Evolutionary conservation across 1,140 invertebrate species (phyloP), one percentile per base, ranked within the genome.

Genomic region (Saccostrea echinata): DNA sequence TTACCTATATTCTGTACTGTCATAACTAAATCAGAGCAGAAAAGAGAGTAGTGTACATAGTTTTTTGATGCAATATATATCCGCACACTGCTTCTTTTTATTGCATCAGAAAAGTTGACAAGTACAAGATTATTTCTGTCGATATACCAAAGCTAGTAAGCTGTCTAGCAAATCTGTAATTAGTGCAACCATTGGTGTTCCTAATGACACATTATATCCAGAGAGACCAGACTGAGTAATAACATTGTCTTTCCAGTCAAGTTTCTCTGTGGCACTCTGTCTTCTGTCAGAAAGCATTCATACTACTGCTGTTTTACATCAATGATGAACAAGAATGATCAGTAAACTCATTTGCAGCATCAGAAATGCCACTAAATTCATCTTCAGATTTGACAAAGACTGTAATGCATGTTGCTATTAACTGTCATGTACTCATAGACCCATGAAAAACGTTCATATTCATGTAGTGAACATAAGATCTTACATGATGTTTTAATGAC

Each of bases 221-320:
- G 1, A n/a, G 8, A 61, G 55, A 4, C n/a, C 55, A 61, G 55
- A 61, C n/a, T 18, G 55, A 61, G 55, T 21, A 21, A 9, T n/a
- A 61, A 18, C 55, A 6, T 61, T 61, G 68, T 76, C 68, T 76
- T 27, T 24, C n/a, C 27, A 27, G 27, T n/a, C 24, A 24, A 21
- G 61, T 68, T 68, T 76, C 68, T 76, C 68, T 76, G 68, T 61
- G 24, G 27, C 68, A 33, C 30, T 76, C 27, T 76, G 68, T 76
- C 68, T 76, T 30, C 27, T 30, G 27, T 76, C 68, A 33, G 24
- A 76, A 33, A 27, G 27, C 68, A 30, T 76, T 76, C 27, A 76
- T 27, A 30, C 68, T 76, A 11, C 68, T 33, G 27, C 43, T 76
- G 24, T 16, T 76, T 76, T 76, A 30, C 30, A 18, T 30, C 68